Evolutionary conservation across 2,888 invertebrate genomes (phyloP).

Genomic region (Tineola bisselliella): DNA sequence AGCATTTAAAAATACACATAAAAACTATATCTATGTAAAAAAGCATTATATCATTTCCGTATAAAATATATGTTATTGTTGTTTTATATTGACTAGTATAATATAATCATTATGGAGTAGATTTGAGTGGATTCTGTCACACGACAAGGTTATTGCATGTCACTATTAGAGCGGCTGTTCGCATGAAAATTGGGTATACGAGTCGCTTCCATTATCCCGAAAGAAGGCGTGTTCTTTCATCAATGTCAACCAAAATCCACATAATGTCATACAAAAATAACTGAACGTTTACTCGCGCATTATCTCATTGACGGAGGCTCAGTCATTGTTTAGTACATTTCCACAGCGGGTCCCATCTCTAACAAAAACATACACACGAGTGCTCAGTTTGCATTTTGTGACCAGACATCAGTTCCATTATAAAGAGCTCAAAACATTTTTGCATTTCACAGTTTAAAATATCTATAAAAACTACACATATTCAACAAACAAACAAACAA

Average conservation of each 20-base stretch:
- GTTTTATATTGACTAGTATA: neutral
- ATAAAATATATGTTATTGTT: neutral
- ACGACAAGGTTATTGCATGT: neutral
- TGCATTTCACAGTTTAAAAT: constrained; percentile 3
- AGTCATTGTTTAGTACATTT: neutral
- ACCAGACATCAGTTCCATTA: neutral
- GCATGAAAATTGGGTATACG: too few relatives aligned
- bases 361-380: neutral
- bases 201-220: too few relatives aligned
- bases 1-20: too few relatives aligned
- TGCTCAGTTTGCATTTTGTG: neutral
- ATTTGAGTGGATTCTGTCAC: neutral
- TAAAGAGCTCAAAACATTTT: neutral
- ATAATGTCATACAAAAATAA: too few relatives aligned
- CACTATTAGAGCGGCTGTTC: too few relatives aligned
- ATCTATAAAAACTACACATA: neutral
- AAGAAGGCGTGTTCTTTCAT: too few relatives aligned
- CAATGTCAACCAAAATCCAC: too few relatives aligned
- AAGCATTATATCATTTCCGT: neutral
- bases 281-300: neutral
- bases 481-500: neutral
- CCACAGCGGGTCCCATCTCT: neutral
- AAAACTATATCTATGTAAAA: too few relatives aligned
- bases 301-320: neutral
- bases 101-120: neutral